Base-by-base conservation (phyloP, 2,888 invertebrate species). In the Acleris laterana region DNA sequence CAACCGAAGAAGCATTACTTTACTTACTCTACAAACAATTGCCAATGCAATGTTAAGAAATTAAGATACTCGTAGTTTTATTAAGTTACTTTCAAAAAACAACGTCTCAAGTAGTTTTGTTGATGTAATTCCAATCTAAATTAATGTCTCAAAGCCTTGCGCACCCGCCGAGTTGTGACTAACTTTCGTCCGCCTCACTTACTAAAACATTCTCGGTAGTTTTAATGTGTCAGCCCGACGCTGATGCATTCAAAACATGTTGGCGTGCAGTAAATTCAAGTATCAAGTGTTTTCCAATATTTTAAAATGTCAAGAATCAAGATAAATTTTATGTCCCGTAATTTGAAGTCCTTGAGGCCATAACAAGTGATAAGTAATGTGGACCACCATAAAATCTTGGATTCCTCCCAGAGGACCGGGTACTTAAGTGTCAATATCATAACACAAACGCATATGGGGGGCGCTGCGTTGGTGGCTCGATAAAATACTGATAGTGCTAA, bases 311-410 rank as follows among this genome's bases (percentile, higher is more conserved):
- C 6, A 60, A 53, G 49, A 48, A 53, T 59, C 46, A 25, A 28
- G 52, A 64, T 63, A 59, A 62, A 5, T 9, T 59, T 53, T 46
- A 19, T 38, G 13, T 4, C 38, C 38, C 38, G 38, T 64, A 48
- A 44, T 57, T 46, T n/a, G 19, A 59, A 64, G 48, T 64, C 64
- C 52, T 25, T 20, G 58, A 51, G 68, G 73, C 75, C 81, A 84
- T 88, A 87, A 88, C 88, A 83, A 72, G 70, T 76, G 81, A 83
- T 84, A 85, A 84, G 77, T 81, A 75, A 84, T 77, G 72, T 74
- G 73, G 79, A 76, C 79, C 78, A 81, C 83, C 80, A 80, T 85
- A 85, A 85, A 85, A 78, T 77, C 79, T 72, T 76, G 79, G 78
- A 79, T 76, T 80, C 80, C 79, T 80, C 76, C 82, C 79, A 71